Evolutionary conservation across 2,888 invertebrate species (phyloP).

Genomic region (Hetaerina titia): DNA sequence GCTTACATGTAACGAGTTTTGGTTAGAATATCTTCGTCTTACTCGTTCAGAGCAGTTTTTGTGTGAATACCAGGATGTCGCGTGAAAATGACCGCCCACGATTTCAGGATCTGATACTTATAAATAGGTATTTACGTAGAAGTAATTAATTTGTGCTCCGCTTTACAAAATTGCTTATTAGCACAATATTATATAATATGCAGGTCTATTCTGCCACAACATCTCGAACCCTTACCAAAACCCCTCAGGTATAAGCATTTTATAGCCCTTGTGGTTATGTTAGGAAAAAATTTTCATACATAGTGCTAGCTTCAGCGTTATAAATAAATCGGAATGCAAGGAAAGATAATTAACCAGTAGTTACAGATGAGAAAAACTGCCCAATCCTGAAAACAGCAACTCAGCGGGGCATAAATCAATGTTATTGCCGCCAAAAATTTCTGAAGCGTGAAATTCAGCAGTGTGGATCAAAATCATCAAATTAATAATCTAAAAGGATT

Average conservation of each 20-base stretch:
- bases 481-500: conserved; percentile 39
- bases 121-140: too few species aligned
- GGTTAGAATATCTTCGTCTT: too few species aligned
- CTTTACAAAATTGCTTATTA: too few species aligned
- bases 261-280: neutral
- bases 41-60: too few species aligned
- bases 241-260: neutral
- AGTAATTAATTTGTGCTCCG: too few species aligned
- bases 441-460: conserved; percentile 52
- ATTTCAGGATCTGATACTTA: too few species aligned
- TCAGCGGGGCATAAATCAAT: conserved; percentile 45
- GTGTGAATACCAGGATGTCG: too few species aligned
- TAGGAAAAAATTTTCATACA: neutral
- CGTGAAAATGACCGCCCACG: too few species aligned
- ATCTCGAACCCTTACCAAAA: neutral
- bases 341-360: conserved; percentile 18
- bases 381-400: conserved; percentile 5
- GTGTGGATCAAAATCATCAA: conserved; percentile 41
- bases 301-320: neutral
- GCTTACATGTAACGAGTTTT: too few species aligned
- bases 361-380: conserved; percentile 44
- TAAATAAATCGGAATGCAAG: conserved; percentile 8
- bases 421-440: conserved; percentile 15
- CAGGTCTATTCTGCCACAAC: neutral
- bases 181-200: neutral